Base-by-base conservation (phyloP, 2,113 vertebrate species). In the Alligator mississippiensis region DNA sequence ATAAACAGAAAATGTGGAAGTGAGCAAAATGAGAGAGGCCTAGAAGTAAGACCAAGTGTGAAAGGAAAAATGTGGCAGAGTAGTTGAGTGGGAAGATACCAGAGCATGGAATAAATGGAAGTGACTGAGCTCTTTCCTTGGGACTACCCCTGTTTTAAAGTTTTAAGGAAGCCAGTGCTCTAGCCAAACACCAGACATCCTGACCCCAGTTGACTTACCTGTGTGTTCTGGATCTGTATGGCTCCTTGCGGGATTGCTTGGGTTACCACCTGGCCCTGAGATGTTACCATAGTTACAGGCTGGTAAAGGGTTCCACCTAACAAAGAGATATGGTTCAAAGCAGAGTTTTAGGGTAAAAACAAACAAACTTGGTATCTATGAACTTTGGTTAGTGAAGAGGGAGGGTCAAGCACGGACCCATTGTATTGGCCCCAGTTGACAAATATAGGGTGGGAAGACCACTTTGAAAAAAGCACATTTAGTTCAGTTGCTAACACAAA, bases 201-300 rank as follows among this genome's bases (percentile, higher is more conserved):
- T 55, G 17, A 28, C 16, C 55, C n/a, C 54, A 11, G 5, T 16
- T 54, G 22, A 21, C 97, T 98, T 96, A 99, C 99, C 99, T 99
- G 99, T 91, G 99, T 97, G 47, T 97, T 99, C 98, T 99, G 99
- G 97, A 99, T 98, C 98, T 99, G 99, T 97, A 99, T 99, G 97
- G 99, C 98, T 95, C 99, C 98, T 66, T 99, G 98, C 85, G 99
- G 98, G 91, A 99, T 98, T 93, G 98, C 98, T 96, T 99, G 99
- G 90, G 99, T 98, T 90, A 99, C 98, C 97, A 99, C 98, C 98
- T 99, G 99, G 97, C 99, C 99, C 98, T 99, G 99, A 76, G 99
- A 99, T 85, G 99, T 99, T 98, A 99, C 99, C 99, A 99, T 99
- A 5, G 99, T 98, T 99, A 99, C 99, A 0, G 99, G 99, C 98